Evolutionary conservation across 2,797 vertebrate genomes (phyloP).

Genomic region (Falco peregrinus): DNA sequence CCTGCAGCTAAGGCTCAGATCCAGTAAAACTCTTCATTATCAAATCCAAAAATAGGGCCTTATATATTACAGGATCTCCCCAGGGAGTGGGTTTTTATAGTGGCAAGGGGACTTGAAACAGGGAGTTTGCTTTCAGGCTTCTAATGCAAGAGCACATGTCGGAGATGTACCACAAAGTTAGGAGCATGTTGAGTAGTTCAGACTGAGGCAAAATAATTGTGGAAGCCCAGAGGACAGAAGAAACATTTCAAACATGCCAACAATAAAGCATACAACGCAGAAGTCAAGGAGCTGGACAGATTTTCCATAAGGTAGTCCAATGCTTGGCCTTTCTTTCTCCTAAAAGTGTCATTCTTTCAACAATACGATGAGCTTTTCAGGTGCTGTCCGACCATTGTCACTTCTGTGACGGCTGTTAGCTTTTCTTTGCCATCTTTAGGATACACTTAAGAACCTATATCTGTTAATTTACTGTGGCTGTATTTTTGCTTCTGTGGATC

Average conservation of each 20-base stretch:
- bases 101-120: background rate
- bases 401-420: background rate
- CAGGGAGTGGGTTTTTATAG: rapidly evolving
- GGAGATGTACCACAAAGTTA: background rate
- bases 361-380: background rate
- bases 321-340: background rate
- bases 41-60: background rate
- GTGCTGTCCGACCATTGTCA: rapidly evolving
- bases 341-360: background rate
- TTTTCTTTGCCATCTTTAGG: background rate
- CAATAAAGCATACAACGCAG: background rate
- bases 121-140: background rate
- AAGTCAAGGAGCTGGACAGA: background rate
- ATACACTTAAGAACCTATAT: background rate
- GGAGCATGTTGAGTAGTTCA: background rate
- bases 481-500: background rate
- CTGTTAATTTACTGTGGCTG: background rate
- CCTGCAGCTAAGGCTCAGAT: background rate
- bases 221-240: background rate
- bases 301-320: background rate
- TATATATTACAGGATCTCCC: background rate
- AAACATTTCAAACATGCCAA: background rate
- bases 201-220: background rate
- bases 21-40: background rate
- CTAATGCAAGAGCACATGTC: background rate